A percentile compares a stretch with the other conserved stretches of the same genome.
Conservation (phyloP, 2,888 invertebrate genomes). For the Eudemis profundana region DNA sequence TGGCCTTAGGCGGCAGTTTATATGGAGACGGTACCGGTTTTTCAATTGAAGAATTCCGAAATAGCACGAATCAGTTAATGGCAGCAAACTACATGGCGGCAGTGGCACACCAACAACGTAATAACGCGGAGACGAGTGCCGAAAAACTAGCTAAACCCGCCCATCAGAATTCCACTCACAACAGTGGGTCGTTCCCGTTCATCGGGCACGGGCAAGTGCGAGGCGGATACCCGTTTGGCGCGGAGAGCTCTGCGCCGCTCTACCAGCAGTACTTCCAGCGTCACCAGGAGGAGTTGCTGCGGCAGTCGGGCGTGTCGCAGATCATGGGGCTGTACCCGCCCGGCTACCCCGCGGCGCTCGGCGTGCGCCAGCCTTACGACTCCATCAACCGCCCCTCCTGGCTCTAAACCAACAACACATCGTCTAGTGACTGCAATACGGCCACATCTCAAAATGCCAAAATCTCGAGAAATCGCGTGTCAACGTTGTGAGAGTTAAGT, state of each 20-base stretch:
- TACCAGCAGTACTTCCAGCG: conserved; percentile 90
- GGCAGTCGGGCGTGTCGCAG: conserved; percentile 84
- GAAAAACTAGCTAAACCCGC: conserved; percentile 80
- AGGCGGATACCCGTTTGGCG: conserved; percentile 85
- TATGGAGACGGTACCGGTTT: conserved; percentile 88
- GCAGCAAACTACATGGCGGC: conserved; percentile 82
- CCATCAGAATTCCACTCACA: conserved; percentile 75
- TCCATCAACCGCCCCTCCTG: conserved; percentile 88
- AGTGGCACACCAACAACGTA: conserved; percentile 77
- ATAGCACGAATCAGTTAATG: conserved; percentile 87
- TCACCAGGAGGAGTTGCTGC: conserved; percentile 85
- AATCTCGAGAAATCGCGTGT: too few species aligned
- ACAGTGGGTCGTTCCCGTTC: conserved; percentile 84
- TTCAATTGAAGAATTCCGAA: conserved; percentile 87
- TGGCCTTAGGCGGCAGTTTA: conserved; percentile 83
- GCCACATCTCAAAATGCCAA: too few species aligned
- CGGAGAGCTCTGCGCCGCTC: conserved; percentile 87
- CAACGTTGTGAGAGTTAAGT: too few species aligned
- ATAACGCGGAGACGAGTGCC: conserved; percentile 62
- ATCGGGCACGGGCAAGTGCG: conserved; percentile 86
- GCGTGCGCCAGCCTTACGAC: conserved; percentile 90
- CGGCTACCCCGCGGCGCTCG: conserved; percentile 86
- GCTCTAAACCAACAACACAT: conserved; percentile 77
- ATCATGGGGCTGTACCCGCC: conserved; percentile 88
- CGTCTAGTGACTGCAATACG: too few species aligned